Evolutionary conservation across 2,113 vertebrate genomes (phyloP), one percentile per base, ranked within the genome.

Genomic region (Pseudonaja textilis): DNA sequence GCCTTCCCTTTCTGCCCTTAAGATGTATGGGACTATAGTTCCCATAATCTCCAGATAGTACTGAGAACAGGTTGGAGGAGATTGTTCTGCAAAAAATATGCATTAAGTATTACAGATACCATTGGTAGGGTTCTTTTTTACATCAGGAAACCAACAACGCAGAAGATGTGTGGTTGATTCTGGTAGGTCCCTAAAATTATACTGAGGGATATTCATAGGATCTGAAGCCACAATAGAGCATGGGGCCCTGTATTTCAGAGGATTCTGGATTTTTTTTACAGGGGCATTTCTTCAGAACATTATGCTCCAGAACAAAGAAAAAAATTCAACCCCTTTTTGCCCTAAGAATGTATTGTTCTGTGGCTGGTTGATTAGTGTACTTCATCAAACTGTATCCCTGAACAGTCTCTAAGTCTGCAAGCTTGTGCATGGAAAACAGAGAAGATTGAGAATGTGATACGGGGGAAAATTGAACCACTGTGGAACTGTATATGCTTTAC

Each of bases 121-220:
- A 22, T 56, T 26, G 39, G n/a, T 42, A 45, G 42, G 29, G 16
- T 25, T 85, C 14, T 74, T 74, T 74, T 74, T 74, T 74, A 74
- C n/a, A 34, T 5, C 34, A 39, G 69, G n/a, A 39, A 81, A 39
- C 34, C 69, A 81, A 39, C 34, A 81, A 39, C 1, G 16, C 69
- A 88, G 89, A 56, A 29, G 52, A 2, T 1, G 34, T 52, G 64
- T 52, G 45, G 9, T 54, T 89, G 25, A 69, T 52, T 1, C 34
- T 23, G 45, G 54, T 9, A 39, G 86, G 87, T 34, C 14, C 8
- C 1, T 90, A 39, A 59, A 3, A 10, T 69, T 1, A 10, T 64
- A 91, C 39, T 56, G 0, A 50, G 22, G 0, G 10, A 29, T 26
- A 0, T 0, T n/a, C 26, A 26, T 59, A 88, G 8, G 61, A 42